phyloP scores from a whole-genome alignment of 1,140 invertebrate species.

The Neodiprion lecontei region DNA sequence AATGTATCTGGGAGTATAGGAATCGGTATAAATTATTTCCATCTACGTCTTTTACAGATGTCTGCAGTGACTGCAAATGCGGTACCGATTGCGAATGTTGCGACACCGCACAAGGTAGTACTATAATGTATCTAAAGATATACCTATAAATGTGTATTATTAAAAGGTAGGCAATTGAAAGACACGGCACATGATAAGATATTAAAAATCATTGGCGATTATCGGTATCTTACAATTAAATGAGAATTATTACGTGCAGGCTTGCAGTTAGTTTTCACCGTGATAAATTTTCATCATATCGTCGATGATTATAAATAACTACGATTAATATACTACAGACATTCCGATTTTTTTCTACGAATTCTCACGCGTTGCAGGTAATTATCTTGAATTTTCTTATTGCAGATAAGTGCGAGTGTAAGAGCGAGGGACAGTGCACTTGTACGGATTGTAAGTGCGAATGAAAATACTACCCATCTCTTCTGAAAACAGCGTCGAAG shows the following conservation, averaged over 20 bases:
- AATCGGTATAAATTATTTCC: slow-evolving; percentile 28
- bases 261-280: neutral
- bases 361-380: neutral
- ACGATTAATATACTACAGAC: neutral
- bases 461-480: neutral
- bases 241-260: neutral
- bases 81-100: slow-evolving; percentile 52
- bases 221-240: neutral
- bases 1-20: neutral
- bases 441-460: slow-evolving; percentile 36
- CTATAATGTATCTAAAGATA: slow-evolving; percentile 16
- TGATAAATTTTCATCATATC: neutral
- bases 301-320: slow-evolving; percentile 12
- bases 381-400: slow-evolving; percentile 21
- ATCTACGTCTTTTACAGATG: slow-evolving; percentile 39
- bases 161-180: neutral
- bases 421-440: slow-evolving; percentile 36
- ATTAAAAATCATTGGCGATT: neutral
- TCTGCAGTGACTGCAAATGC: slow-evolving; percentile 48
- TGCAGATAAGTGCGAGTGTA: slow-evolving; percentile 42
- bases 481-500: neutral
- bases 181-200: neutral
- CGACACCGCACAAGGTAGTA: slow-evolving; percentile 45
- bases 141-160: neutral
- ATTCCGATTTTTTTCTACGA: neutral